Evolutionary conservation across 2,113 vertebrate genomes (phyloP).

Genomic region (Macquaria australasica): DNA sequence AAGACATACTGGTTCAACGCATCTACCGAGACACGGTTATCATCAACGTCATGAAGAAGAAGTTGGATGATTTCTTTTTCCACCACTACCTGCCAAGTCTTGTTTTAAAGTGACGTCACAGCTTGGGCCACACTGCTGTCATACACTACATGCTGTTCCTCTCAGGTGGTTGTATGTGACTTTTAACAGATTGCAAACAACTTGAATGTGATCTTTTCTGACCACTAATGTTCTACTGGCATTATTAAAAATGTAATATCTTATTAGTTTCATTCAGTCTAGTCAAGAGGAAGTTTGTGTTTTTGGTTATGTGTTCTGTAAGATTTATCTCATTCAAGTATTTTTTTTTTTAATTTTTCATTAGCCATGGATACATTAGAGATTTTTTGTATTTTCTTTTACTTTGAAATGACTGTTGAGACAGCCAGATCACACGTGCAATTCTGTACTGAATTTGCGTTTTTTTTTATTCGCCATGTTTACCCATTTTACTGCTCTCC

Average conservation of each 20-base stretch:
- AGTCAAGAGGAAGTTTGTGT: background rate
- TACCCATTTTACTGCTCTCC: background rate
- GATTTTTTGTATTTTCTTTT: background rate
- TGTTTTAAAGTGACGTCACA: background rate
- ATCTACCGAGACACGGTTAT: conserved; percentile 40
- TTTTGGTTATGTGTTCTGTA: background rate
- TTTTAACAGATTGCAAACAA: background rate
- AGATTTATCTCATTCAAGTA: background rate
- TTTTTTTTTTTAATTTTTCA: background rate
- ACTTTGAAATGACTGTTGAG: background rate
- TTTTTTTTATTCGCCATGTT: background rate
- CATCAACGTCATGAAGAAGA: conserved; percentile 47
- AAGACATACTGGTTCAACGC: conserved; percentile 65
- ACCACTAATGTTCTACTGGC: background rate
- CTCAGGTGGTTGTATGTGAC: background rate
- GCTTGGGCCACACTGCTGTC: background rate
- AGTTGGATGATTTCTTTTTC: conserved; percentile 62
- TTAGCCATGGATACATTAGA: background rate
- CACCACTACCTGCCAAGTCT: conserved; percentile 45
- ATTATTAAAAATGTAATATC: background rate
- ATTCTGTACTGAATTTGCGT: background rate
- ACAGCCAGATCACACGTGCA: too few relatives aligned
- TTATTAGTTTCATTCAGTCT: background rate
- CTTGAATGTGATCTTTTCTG: background rate
- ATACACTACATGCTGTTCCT: background rate